Evolutionary conservation across 1,140 invertebrate genomes (phyloP).

Genomic region (Rhopalosiphum maidis): DNA sequence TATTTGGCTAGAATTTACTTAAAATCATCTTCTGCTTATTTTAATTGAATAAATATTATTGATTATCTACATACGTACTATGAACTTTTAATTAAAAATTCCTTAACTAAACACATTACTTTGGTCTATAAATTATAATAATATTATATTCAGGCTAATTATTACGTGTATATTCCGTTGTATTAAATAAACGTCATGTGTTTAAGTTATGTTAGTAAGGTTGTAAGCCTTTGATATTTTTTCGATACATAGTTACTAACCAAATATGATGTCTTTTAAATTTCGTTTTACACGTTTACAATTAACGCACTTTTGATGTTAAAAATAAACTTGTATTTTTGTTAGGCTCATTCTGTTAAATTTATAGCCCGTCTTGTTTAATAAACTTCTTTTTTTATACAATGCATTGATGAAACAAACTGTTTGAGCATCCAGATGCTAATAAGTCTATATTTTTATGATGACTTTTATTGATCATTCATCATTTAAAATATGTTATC

Average conservation of each 20-base stretch:
- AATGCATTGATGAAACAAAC: neutral
- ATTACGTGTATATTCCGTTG: neutral
- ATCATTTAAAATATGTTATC: neutral
- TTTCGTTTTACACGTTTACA: neutral
- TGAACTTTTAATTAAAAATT: neutral
- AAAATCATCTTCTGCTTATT: neutral
- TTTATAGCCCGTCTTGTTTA: neutral
- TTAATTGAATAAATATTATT: neutral
- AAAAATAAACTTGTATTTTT: neutral
- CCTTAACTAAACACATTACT: neutral
- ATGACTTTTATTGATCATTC: neutral
- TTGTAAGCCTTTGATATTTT: neutral
- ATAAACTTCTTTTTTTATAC: neutral
- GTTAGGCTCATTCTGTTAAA: neutral
- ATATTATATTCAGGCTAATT: neutral
- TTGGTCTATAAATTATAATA: neutral
- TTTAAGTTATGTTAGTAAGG: neutral
- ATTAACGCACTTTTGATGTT: neutral
- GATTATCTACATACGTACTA: neutral
- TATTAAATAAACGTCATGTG: neutral
- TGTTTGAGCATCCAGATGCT: neutral
- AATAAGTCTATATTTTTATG: neutral
- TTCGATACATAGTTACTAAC: neutral
- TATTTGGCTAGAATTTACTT: neutral
- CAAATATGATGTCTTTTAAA: neutral